A percentile compares a stretch with the other conserved stretches of the same genome.
phyloP scores from a whole-genome alignment of 2,113 vertebrate genomes.

The Ifrita kowaldi region DNA sequence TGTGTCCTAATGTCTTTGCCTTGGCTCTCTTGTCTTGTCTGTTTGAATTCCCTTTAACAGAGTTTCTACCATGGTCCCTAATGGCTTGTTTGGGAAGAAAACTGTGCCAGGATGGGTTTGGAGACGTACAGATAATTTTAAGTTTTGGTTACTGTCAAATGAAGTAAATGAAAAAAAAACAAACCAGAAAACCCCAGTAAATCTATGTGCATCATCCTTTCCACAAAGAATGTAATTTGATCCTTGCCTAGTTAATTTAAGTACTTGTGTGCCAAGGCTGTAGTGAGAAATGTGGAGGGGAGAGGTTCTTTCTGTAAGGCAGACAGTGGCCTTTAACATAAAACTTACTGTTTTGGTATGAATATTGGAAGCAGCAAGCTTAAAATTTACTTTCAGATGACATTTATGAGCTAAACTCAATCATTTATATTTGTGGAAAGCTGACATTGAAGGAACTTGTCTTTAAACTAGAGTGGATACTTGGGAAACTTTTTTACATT shows the following conservation, averaged over 20 bases:
- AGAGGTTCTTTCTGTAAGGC: background rate
- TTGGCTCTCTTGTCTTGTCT: background rate
- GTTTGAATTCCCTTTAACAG: background rate
- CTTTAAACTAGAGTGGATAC: background rate
- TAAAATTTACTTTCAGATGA: slow-evolving; percentile 15
- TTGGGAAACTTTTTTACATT: background rate
- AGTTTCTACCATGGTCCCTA: background rate
- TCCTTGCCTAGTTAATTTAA: background rate
- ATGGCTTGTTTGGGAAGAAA: background rate
- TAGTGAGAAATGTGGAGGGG: background rate
- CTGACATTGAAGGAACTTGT: background rate
- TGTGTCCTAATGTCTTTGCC: background rate
- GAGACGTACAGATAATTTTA: background rate
- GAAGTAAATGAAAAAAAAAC: background rate
- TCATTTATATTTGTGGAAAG: slow-evolving; percentile 7
- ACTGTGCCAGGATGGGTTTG: background rate
- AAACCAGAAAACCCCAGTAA: background rate
- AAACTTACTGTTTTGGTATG: background rate
- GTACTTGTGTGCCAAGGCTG: background rate
- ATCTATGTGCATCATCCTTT: background rate
- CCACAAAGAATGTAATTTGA: background rate
- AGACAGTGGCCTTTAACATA: background rate
- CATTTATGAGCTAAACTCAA: slow-evolving; percentile 17
- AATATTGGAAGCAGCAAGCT: background rate
- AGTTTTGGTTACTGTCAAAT: background rate